Percentiles rank a stretch among this genome's conserved stretches.
These are phyloP conservation scores for Formicarius rufipectus DNA, from an alignment of 2,113 vertebrate genomes.

Conservation along the genomic window DNA sequence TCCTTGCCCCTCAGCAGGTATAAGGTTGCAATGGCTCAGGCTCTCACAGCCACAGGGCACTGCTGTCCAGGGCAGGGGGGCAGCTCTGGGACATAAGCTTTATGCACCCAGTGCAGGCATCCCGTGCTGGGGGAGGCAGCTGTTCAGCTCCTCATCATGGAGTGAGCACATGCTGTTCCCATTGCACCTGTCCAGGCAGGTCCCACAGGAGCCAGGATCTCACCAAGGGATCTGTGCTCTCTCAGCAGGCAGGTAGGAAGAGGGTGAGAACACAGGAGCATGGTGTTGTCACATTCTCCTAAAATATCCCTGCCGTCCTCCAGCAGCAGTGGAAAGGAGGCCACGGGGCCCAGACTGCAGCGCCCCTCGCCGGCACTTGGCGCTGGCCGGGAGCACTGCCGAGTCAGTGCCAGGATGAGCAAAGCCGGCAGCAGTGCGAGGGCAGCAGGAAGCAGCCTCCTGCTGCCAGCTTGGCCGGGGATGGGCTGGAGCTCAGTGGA, in stretches of 20 bases:
- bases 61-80: neutral
- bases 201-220: neutral
- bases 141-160: neutral
- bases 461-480: neutral
- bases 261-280: neutral
- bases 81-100: neutral
- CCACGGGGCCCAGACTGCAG: neutral
- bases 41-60: neutral
- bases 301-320: neutral
- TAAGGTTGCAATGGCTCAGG: neutral
- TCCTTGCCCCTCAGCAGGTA: neutral
- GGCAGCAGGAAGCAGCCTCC: neutral
- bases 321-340: neutral
- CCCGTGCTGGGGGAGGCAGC: accelerated
- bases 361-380: neutral
- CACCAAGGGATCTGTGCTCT: neutral
- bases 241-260: neutral
- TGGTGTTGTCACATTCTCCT: neutral
- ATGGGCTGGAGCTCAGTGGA: neutral
- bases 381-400: neutral
- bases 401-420: neutral
- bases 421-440: neutral
- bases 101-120: accelerated
- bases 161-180: neutral
- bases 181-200: neutral